A percentile compares a stretch with the other conserved stretches of the same genome.
These are phyloP conservation scores for Trachelus troglodyta DNA, from an alignment of 2,888 invertebrate species.

Conservation along the genomic window DNA sequence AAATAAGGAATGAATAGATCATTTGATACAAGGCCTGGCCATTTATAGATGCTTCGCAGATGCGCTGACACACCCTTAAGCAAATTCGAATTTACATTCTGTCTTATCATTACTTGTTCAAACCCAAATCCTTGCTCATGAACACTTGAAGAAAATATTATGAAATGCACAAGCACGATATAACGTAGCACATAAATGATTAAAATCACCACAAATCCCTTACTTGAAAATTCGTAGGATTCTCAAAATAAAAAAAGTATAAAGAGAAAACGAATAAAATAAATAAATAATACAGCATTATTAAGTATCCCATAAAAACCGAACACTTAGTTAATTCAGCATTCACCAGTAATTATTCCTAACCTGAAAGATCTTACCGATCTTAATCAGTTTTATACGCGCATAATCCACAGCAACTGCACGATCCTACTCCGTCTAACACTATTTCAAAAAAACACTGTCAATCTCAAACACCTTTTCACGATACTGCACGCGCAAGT, in stretches of 20 bases:
- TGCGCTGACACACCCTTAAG: too few species aligned
- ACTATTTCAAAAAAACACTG: not conserved
- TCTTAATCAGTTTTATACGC: not conserved
- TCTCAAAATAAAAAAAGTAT: not conserved
- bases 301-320: not conserved
- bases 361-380: not conserved
- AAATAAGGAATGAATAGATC: not conserved
- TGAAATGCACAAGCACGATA: not conserved
- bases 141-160: not conserved
- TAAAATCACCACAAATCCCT: not conserved
- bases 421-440: not conserved
- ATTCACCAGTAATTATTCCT: not conserved
- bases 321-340: not conserved
- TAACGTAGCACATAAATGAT: not conserved
- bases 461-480: not conserved
- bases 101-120: not conserved
- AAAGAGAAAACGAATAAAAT: not conserved
- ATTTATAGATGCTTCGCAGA: not conserved
- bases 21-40: not conserved
- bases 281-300: conserved; percentile 6
- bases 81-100: not conserved
- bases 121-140: not conserved
- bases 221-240: not conserved
- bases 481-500: conserved; percentile 1
- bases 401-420: not conserved